Evolutionary conservation across 2,888 invertebrate species (phyloP), one percentile per base, ranked within the genome.

Genomic region (Keiferia lycopersicella): DNA sequence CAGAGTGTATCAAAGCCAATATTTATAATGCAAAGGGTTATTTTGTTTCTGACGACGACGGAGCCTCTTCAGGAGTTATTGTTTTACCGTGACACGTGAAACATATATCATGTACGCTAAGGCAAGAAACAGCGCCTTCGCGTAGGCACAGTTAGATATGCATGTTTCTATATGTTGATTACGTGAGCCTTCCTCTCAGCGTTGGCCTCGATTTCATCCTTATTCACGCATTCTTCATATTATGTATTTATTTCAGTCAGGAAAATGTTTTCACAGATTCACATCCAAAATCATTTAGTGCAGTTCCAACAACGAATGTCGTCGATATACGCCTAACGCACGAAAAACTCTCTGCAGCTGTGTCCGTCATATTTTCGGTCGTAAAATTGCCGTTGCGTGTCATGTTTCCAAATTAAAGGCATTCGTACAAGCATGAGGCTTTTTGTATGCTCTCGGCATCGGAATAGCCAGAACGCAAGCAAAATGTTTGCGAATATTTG

Each of bases 41-140:
- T 78, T 78, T 79, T 81, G 80, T 82, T 80, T 79, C 73, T 78
- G 34, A 74, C 77, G 76, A 77, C 78, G 73, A 16, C 14, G 70
- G 65, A 69, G 75, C 70, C 73, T 75, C 76, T 77, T 71, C 70
- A 75, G 71, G 76, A 85, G 82, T 83, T 87, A 86, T 87, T 85
- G 86, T 86, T 86, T 86, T 84, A 81, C 66, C 77, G 68, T 81
- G 85, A 82, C 85, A 84, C 72, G 73, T 65, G 68, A 66, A 73
- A 80, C 81, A 85, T 83, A 82, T 84, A 86, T 84, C 73, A 80
- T 75, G 76, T 73, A 72, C 68, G 69, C 73, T 69, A 78, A 79
- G 76, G 79, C 79, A 82, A 79, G 77, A 79, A 80, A 79, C 74
- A 68, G 71, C 72, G 72, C 68, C 68, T 70, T 64, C 70, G 8